Conservation (phyloP, 2,113 vertebrate species). For the Hepsetus odoe region DNA sequence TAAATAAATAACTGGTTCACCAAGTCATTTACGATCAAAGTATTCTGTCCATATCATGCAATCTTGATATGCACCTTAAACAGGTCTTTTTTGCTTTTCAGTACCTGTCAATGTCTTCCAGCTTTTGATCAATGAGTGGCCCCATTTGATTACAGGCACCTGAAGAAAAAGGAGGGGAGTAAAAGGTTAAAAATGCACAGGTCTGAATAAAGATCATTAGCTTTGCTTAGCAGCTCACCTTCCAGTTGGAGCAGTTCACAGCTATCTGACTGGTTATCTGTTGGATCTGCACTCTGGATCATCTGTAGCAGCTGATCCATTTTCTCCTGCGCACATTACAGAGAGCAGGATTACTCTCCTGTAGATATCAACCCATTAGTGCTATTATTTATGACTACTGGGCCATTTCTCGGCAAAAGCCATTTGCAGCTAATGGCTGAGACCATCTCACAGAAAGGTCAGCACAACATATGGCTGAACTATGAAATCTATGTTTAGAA, state of each 20-base stretch:
- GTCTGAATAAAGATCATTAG: neutral
- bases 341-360: neutral
- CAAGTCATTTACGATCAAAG: too few species aligned
- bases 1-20: too few species aligned
- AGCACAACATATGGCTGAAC: neutral
- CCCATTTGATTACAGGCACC: slow-evolving; percentile 98
- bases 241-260: slow-evolving; percentile 93
- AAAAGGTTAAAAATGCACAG: neutral
- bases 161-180: slow-evolving; percentile 59
- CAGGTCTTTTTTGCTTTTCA: neutral
- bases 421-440: neutral
- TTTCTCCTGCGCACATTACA: slow-evolving; percentile 83
- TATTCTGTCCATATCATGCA: too few species aligned
- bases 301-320: slow-evolving; percentile 97
- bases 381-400: neutral
- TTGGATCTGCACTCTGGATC: slow-evolving; percentile 95
- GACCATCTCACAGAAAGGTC: neutral
- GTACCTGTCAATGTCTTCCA: slow-evolving; percentile 97
- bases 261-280: slow-evolving; percentile 92
- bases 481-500: neutral
- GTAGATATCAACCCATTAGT: neutral
- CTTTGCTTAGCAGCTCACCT: slow-evolving; percentile 72
- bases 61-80: neutral
- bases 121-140: slow-evolving; percentile 96
- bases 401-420: neutral